Percentiles rank a stretch among this genome's conserved stretches.
phyloP scores from a whole-genome alignment of 2,797 vertebrate genomes.

The Podargus strigoides region DNA sequence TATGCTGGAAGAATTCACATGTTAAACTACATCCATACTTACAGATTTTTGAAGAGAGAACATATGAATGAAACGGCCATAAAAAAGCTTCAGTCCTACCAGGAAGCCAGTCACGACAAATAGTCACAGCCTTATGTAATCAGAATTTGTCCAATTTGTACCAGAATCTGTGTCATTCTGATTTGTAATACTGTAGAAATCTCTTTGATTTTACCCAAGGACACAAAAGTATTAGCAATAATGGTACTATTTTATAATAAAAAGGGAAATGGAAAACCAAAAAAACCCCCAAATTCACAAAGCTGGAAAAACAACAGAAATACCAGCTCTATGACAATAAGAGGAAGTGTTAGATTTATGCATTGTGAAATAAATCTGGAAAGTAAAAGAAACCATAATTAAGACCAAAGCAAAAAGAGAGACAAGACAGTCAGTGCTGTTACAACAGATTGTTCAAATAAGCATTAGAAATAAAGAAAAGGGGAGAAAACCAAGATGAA shows the following conservation, averaged over 20 bases:
- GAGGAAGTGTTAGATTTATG: conserved; percentile 17
- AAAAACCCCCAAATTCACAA: neutral
- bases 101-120: neutral
- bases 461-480: neutral
- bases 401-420: conserved; percentile 15
- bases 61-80: neutral
- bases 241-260: neutral
- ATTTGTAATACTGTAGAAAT: neutral
- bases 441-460: neutral
- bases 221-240: neutral
- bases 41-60: neutral
- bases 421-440: neutral
- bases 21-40: neutral
- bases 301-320: conserved; percentile 13
- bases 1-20: neutral
- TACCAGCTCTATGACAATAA: neutral
- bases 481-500: neutral
- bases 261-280: neutral
- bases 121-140: neutral
- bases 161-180: neutral
- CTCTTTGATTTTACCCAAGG: neutral
- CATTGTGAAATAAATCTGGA: conserved; percentile 11
- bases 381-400: neutral
- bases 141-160: neutral
- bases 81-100: neutral